phyloP scores from a whole-genome alignment of 2,888 invertebrate species.

The Epirrhoe tristata region DNA sequence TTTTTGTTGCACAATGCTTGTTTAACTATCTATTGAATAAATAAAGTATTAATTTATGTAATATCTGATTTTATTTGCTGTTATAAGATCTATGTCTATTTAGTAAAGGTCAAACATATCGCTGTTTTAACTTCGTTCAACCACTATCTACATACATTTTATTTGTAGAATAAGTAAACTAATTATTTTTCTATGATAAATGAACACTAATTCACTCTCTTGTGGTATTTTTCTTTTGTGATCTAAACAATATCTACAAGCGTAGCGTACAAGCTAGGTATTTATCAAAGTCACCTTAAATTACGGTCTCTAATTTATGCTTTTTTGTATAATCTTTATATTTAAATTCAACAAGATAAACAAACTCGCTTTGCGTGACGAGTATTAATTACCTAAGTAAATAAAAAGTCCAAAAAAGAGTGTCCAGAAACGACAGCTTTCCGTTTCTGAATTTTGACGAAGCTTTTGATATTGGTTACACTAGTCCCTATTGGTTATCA shows the following conservation, averaged over 20 bases:
- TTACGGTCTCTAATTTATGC: background rate
- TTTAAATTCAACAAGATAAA: background rate
- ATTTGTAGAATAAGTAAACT: background rate
- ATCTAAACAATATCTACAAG: too few species aligned
- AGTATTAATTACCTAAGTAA: background rate
- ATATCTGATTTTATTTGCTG: conserved; percentile 21
- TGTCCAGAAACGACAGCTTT: background rate
- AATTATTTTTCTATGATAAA: background rate
- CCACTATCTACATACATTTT: too few species aligned
- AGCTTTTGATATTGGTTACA: conserved; percentile 8
- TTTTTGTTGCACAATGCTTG: conserved; percentile 55
- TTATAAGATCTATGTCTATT: background rate
- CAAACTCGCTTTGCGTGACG: background rate
- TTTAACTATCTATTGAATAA: conserved; percentile 53
- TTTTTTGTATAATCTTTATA: background rate
- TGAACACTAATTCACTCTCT: conserved; percentile 7
- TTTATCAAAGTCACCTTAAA: background rate
- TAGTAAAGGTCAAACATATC: background rate
- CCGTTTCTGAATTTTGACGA: conserved; percentile 1
- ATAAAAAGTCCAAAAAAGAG: background rate
- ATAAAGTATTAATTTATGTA: conserved; percentile 47
- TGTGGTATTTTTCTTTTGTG: conserved; percentile 3
- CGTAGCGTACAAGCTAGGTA: background rate
- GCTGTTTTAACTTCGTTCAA: background rate
- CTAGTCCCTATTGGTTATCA: background rate